Conservation (phyloP, 2,888 invertebrate genomes). For the Rotaria socialis region DNA sequence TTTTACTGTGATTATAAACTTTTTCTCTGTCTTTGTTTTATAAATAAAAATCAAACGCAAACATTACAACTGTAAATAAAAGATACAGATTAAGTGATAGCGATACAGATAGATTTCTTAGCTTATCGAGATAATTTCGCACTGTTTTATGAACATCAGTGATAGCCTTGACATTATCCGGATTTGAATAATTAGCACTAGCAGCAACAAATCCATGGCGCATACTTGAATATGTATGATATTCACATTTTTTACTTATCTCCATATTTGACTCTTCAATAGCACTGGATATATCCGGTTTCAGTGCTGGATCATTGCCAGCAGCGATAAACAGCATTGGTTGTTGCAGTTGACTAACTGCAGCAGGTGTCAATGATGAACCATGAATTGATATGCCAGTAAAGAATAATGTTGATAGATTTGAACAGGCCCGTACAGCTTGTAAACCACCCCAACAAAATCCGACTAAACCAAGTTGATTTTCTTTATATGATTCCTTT, state of each 20-base stretch:
- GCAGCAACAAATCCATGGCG: constrained; percentile 46
- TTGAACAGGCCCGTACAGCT: constrained; percentile 43
- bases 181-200: constrained; percentile 28
- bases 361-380: constrained; percentile 18
- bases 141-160: not conserved
- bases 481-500: not conserved
- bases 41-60: not conserved
- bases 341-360: constrained; percentile 27
- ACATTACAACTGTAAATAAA: not conserved
- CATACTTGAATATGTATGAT: not conserved
- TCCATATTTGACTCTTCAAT: not conserved
- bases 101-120: not conserved
- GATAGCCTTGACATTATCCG: not conserved
- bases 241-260: not conserved
- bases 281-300: not conserved
- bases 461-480: constrained; percentile 8
- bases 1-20: not conserved
- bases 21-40: not conserved
- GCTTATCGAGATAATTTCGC: not conserved
- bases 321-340: constrained; percentile 47
- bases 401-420: constrained; percentile 3
- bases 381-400: constrained; percentile 46
- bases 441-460: constrained; percentile 47
- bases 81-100: not conserved
- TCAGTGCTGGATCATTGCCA: constrained; percentile 27